Base-by-base conservation (phyloP, 1,140 invertebrate species). In the Chionoecetes opilio region DNA sequence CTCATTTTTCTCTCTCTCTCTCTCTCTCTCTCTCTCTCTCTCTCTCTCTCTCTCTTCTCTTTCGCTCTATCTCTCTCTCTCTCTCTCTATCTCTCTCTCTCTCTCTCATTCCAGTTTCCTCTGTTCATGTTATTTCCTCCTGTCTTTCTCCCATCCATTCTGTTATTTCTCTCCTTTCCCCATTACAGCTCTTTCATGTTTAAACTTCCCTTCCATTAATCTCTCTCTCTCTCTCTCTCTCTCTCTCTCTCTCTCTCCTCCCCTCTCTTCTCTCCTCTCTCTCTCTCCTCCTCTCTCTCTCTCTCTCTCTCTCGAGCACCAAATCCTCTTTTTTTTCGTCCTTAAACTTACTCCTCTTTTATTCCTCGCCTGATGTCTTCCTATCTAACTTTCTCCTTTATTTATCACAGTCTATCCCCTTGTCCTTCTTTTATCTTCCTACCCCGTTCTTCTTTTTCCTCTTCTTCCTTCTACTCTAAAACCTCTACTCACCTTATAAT, bases 231-330 rank as follows among this genome's bases (percentile, higher is more conserved):
- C 32, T 87, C 29, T 87, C 85, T 87, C 85, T 87, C 29, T 87
- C 85, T 35, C 85, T 35, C 85, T 86, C 85, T 86, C 85, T 87
- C 85, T 87, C 85, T 86, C 84, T 86, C 84, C 32, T 31, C 32
- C 84, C 32, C 84, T 86, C 84, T 86, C 84, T 86, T 31, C 32
- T 31, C 32, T 31, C 32, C 29, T 37, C 29, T 86, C 84, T 38
- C 84, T 86, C 26, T 86, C 84, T 86, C 84, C 35, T 32, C 35
- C 85, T 35, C 85, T 35, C 85, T 35, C 85, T 87, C n/a, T n/a
- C 29, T 37, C 29, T 86, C 84, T 38, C 84, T 86, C 26, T 86
- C 84, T 86, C 84, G 32, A 8, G 8, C 35, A 29, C 35, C 85
- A 9, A 29, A 9, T 32, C 17, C 85, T 87, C 85, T n/a, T 34